A percentile compares a stretch with the other conserved stretches of the same genome.
phyloP scores from a whole-genome alignment of 2,888 invertebrate species.

The Stenchaetothrips biformis region DNA sequence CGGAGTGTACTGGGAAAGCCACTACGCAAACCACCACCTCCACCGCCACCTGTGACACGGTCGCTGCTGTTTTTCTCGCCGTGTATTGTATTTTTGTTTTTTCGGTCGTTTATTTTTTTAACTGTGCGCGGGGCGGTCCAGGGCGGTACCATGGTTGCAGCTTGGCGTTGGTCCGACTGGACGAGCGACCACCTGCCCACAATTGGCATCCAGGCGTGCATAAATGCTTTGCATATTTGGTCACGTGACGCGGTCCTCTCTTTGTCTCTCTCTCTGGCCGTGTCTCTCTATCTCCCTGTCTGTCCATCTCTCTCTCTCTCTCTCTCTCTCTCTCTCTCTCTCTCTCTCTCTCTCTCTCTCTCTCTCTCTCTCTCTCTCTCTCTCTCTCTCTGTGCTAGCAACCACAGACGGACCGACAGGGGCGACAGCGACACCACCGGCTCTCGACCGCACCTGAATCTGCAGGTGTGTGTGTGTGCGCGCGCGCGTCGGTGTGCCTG shows the following conservation, averaged over 20 bases:
- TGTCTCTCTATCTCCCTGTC: no score
- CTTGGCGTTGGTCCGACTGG: neutral
- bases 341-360: neutral
- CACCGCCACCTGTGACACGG: neutral
- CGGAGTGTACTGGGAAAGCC: no score
- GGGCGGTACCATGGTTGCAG: neutral
- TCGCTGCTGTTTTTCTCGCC: neutral
- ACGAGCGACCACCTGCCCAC: neutral
- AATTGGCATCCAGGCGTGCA: neutral
- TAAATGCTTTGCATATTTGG: slow-evolving; percentile 19
- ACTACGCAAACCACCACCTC: no score
- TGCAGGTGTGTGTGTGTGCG: no score
- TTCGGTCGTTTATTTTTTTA: neutral
- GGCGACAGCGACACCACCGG: neutral
- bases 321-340: neutral
- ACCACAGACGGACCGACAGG: neutral
- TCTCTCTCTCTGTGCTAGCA: neutral
- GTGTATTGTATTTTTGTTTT: neutral
- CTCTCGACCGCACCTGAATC: no score
- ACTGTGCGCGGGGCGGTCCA: neutral
- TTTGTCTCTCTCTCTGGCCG: neutral
- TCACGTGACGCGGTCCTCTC: neutral
- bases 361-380: neutral
- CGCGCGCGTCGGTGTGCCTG: no score
- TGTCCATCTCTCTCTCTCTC: neutral